Evolutionary conservation across 2,797 vertebrate species (phyloP).

Genomic region (Nannoperca australis): DNA sequence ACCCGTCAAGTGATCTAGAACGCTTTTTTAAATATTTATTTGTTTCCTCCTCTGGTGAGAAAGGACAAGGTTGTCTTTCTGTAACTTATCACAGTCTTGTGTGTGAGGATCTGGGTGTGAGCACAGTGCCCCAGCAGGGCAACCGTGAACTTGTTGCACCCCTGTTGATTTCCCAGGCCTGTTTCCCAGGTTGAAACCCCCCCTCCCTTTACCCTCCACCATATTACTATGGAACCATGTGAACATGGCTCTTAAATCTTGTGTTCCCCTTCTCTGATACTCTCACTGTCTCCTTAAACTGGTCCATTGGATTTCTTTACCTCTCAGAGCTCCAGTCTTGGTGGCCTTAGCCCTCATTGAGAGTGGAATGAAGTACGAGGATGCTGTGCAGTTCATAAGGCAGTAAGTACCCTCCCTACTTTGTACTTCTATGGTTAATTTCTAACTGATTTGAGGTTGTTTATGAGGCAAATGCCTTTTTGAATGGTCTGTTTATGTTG

Average conservation of each 20-base stretch:
- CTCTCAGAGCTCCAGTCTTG: conserved; percentile 94
- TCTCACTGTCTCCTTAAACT: conserved; percentile 47
- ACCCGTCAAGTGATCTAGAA: conserved; percentile 35
- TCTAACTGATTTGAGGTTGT: not conserved
- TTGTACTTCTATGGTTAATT: not conserved
- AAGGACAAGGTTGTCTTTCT: conserved; percentile 69
- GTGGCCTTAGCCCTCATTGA: conserved; percentile 98
- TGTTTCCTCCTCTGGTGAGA: conserved; percentile 64
- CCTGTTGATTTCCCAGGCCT: conserved; percentile 82
- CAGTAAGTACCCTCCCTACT: conserved; percentile 89
- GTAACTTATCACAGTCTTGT: conserved; percentile 68
- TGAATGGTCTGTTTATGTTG: conserved; percentile 11
- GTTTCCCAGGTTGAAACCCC: conserved; percentile 76
- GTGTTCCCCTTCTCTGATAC: conserved; percentile 53
- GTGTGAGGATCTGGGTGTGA: conserved; percentile 52
- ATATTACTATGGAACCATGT: conserved; percentile 71
- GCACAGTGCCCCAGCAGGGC: conserved; percentile 62
- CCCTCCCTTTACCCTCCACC: conserved; percentile 10
- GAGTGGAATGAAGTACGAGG: conserved; percentile 98
- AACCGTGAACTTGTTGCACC: conserved; percentile 60
- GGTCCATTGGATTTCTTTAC: conserved; percentile 51
- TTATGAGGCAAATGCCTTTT: not conserved
- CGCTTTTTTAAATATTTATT: conserved; percentile 49
- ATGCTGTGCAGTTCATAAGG: conserved; percentile 99
- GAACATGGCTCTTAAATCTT: conserved; percentile 75